Base-by-base conservation (phyloP, 1,140 invertebrate species). In the Thereuonema tuberculata region DNA sequence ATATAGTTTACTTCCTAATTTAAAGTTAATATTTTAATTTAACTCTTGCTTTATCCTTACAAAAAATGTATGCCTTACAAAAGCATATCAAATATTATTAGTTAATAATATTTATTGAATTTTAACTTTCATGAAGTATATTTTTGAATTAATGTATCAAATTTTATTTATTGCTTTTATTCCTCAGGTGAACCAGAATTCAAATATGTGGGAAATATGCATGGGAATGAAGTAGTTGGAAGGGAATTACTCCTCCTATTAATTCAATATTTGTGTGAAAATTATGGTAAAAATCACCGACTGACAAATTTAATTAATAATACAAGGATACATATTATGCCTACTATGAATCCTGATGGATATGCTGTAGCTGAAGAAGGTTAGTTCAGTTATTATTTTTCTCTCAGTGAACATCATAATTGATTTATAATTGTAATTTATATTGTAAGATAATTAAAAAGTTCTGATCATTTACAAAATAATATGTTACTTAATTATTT, bases 321-420 rank as follows among this genome's bases (percentile, higher is more conserved):
- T 5, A 88, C 89, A 0, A 78, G 93, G 58, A 83, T 99, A 26
- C 94, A 98, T 73, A 77, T 99, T 2, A 76, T 99, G 79, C 93
- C 93, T 2, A 87, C 87, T 59, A 93, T 98, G 89, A 99, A 99
- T 76, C 96, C 96, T 0, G 96, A 99, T 76, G 95, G 95, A 9
- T 98, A 94, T 74, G 92, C 94, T 73, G 75, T 75, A 27, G 78
- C 88, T 0, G 72, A 62, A 20, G 79, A 82, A 71, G 82, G 84
- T 80, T 73, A 66, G 1, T 63, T 23, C 24, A 20, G 2, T 23
- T n/a, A 63, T 25, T 61, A 15, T 24, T 15, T 49, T n/a, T 61
- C 62, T 17, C 12, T 17, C 43, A n/a, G n/a, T n/a, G n/a, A n/a
- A n/a, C n/a, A n/a, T n/a, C n/a, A n/a, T n/a, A 27, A 17, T 31